Base-by-base conservation (phyloP, 1,140 invertebrate species). In the Drosophila simulans region DNA sequence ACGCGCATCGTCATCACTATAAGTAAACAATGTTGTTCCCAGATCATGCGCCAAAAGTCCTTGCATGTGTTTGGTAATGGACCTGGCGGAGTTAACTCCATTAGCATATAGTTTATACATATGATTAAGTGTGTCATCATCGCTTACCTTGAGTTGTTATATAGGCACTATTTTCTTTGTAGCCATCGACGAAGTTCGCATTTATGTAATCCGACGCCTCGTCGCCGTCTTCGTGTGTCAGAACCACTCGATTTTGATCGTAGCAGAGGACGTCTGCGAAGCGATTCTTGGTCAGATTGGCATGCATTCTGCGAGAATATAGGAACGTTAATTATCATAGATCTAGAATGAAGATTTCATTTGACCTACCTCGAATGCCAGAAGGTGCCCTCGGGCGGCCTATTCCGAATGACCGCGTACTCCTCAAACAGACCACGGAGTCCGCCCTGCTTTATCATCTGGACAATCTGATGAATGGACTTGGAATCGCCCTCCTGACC, bases 141-240 rank as follows among this genome's bases (percentile, higher is more conserved):
- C 0, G 25, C 75, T 93, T 84, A 97, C 96, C 98, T 95, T 99
- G 98, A 78, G 98, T 99, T 74, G 97, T 99, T 91, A 99, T 99
- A 93, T 98, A 99, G 45, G 98, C 98, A 93, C 98, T 98, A 89
- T 98, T 98, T 92, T 99, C 98, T 92, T 98, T 98, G 93, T 99
- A 99, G 4, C 98, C 98, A 94, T 99, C 98, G 31, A 99, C 98
- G 93, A 96, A 99, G 94, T 99, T 99, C 34, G 98, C 98, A 94
- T 99, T 99, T 88, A 99, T 98, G 90, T 99, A 99, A 93, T 99
- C 98, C 39, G 96, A 95, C 65, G 94, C 94, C 13, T 95, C 93
- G 76, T 98, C 97, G 68, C 96, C 95, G 46, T 95, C 92, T 35
- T 95, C 92, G 80, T 95, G 94, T 4, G 95, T 95, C 25, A 99